Percentiles rank a stretch among this genome's conserved stretches.
phyloP scores from a whole-genome alignment of 1,140 invertebrate species.

The Lordiphosa stackelbergi region DNA sequence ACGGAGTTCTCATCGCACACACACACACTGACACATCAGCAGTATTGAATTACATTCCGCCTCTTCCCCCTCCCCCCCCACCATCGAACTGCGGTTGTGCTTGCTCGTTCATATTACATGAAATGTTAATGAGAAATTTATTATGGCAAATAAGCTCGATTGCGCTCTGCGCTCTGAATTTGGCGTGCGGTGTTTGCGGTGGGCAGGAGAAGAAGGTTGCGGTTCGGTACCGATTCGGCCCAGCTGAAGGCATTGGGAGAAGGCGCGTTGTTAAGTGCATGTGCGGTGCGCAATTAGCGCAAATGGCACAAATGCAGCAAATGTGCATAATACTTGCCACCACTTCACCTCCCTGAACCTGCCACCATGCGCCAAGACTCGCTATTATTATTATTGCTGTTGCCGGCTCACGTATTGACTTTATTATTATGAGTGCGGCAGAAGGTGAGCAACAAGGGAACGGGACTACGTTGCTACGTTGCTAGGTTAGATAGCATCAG shows the following conservation, averaged over 20 bases:
- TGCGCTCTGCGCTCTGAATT: conserved; percentile 33
- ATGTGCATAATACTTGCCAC: conserved; percentile 33
- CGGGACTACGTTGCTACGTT: no score
- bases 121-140: conserved; percentile 58
- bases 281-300: conserved; percentile 45
- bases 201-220: conserved; percentile 3
- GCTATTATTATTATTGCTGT: no score
- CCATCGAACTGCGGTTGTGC: conserved; percentile 10
- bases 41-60: neutral
- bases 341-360: no score
- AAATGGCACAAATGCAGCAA: conserved; percentile 38
- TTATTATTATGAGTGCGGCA: no score
- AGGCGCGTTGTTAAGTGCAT: conserved; percentile 53
- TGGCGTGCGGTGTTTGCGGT: neutral
- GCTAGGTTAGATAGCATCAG: no score
- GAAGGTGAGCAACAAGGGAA: no score
- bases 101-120: conserved; percentile 38
- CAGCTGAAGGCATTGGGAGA: conserved; percentile 22
- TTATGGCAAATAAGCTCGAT: conserved; percentile 55
- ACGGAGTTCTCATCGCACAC: conserved; percentile 31
- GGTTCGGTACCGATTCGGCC: conserved; percentile 6
- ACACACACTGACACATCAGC: conserved; percentile 1
- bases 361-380: no score
- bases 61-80: neutral
- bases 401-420: no score